Conservation (phyloP, 2,888 invertebrate species). For the Caenorhabditis uteleia region DNA sequence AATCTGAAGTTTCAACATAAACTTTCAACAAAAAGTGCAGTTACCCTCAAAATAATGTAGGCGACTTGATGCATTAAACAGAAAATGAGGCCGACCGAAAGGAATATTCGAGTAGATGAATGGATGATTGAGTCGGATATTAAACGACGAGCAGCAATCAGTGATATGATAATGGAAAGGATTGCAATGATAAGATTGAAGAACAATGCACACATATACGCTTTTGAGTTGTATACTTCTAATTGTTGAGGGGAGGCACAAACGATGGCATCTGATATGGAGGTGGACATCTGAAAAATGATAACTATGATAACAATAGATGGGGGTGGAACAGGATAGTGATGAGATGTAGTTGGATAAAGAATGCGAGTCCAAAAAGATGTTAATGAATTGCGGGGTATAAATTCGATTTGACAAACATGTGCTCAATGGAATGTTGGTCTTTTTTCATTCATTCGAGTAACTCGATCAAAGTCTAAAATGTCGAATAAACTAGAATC, state of each 20-base stretch:
- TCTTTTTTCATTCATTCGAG: too few species aligned
- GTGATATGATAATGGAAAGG: slow-evolving; percentile 7
- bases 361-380: too few species aligned
- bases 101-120: slow-evolving; percentile 19
- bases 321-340: too few species aligned
- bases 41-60: slow-evolving; percentile 16
- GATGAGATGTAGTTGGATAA: too few species aligned
- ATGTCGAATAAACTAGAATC: too few species aligned
- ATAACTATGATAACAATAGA: background rate
- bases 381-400: too few species aligned
- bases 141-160: slow-evolving; percentile 11
- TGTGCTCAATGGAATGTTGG: too few species aligned
- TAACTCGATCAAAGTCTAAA: too few species aligned
- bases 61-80: slow-evolving; percentile 16
- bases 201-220: slow-evolving; percentile 17
- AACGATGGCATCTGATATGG: background rate
- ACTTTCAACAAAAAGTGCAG: background rate
- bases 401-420: too few species aligned
- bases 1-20: slow-evolving; percentile 9
- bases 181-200: slow-evolving; percentile 13
- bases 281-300: background rate
- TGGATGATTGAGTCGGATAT: slow-evolving; percentile 15
- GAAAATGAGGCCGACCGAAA: slow-evolving; percentile 9
- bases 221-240: slow-evolving; percentile 19
- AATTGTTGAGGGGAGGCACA: slow-evolving; percentile 14